Conservation (phyloP, 2,113 vertebrate species). For the Formicarius rufipectus region DNA sequence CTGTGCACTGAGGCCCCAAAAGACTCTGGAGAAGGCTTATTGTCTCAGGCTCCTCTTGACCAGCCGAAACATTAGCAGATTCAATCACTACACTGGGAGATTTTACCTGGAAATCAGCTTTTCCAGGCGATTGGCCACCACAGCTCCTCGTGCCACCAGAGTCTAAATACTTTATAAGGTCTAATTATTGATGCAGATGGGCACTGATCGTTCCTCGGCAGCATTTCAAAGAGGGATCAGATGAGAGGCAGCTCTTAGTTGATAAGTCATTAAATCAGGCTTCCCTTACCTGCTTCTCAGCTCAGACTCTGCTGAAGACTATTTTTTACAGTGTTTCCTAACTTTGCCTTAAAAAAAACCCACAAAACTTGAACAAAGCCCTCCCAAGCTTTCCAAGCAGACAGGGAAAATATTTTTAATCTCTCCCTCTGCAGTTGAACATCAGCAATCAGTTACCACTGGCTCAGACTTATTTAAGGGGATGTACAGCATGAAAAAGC, state of each 20-base stretch:
- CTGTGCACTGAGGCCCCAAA: background rate
- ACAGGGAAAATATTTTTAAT: background rate
- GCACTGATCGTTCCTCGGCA: background rate
- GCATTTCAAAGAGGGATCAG: background rate
- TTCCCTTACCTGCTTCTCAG: background rate
- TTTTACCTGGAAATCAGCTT: background rate
- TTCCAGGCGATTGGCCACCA: background rate
- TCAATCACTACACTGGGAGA: background rate
- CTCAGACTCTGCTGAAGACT: background rate
- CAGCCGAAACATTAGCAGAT: background rate
- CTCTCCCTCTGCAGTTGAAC: background rate
- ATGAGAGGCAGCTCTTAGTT: background rate
- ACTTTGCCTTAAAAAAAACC: background rate
- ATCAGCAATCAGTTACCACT: background rate
- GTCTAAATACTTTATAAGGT: background rate
- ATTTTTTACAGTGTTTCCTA: background rate
- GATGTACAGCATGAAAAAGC: background rate
- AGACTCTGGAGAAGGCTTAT: background rate
- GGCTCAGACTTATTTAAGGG: slow-evolving; percentile 43
- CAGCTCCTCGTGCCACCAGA: background rate
- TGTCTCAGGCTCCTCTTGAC: background rate
- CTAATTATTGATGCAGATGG: background rate
- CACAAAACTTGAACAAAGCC: background rate
- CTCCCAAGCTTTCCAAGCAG: background rate
- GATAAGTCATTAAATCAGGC: background rate